phyloP scores from a whole-genome alignment of 2,113 vertebrate species.

The Petaurus breviceps region DNA sequence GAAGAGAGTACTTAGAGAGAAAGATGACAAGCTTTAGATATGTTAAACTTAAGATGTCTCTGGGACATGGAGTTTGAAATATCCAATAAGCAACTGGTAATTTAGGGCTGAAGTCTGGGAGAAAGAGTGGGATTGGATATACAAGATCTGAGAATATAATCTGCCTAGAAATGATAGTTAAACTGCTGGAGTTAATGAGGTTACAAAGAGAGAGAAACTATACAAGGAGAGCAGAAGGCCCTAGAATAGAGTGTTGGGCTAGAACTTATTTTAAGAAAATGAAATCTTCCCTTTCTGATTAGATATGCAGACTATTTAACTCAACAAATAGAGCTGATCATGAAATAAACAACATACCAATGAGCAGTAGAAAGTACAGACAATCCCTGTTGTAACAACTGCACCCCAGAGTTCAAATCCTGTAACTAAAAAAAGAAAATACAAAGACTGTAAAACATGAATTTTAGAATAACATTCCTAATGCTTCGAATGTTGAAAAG shows the following conservation, averaged over 20 bases:
- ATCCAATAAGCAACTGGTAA: not conserved
- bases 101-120: not conserved
- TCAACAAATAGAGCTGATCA: not conserved
- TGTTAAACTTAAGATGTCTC: not conserved
- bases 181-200: not conserved
- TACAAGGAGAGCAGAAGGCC: not conserved
- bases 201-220: not conserved
- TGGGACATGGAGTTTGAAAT: not conserved
- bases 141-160: not conserved
- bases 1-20: not conserved
- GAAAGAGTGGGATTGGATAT: not conserved
- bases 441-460: constrained; percentile 2
- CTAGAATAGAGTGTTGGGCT: not conserved
- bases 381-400: constrained; percentile 89
- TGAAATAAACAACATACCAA: constrained; percentile 83
- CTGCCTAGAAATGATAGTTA: not conserved
- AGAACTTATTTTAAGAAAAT: not conserved
- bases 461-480: not conserved
- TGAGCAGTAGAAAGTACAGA: constrained; percentile 93
- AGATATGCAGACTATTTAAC: not conserved
- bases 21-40: too few relatives aligned
- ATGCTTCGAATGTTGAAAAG: not conserved
- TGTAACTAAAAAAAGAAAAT: constrained; percentile 85
- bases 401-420: constrained; percentile 91
- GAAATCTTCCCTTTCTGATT: not conserved